These are phyloP conservation scores for Hepsetus odoe DNA, from an alignment of 2,113 vertebrate species.

Conservation along the genomic window DNA sequence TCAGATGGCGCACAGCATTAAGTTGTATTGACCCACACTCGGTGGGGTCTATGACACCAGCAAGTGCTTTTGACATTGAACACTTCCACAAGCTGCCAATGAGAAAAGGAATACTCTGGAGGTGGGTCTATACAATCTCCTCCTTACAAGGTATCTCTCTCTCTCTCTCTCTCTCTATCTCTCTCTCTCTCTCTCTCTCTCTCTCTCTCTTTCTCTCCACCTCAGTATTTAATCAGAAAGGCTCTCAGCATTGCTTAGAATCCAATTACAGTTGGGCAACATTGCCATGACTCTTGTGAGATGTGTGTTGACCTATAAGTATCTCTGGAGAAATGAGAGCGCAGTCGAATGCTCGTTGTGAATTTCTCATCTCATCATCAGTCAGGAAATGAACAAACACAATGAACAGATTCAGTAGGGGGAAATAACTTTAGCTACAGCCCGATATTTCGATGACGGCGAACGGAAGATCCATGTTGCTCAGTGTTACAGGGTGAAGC, in stretches of 20 bases:
- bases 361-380: slow-evolving; percentile 11
- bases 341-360: slow-evolving; percentile 2
- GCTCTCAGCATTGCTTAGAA: slow-evolving; percentile 37
- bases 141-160: slow-evolving; percentile 31
- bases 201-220: not conserved
- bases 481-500: not conserved
- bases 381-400: slow-evolving; percentile 31
- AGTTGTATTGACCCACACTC: slow-evolving; percentile 20
- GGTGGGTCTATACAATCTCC: slow-evolving; percentile 3
- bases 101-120: slow-evolving; percentile 12
- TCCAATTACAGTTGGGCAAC: slow-evolving; percentile 45
- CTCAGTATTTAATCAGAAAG: slow-evolving; percentile 30
- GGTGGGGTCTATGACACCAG: not conserved
- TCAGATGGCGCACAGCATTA: not conserved
- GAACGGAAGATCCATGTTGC: not conserved
- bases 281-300: slow-evolving; percentile 26
- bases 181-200: not conserved
- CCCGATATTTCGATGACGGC: no score
- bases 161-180: not conserved
- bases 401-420: not conserved
- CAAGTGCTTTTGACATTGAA: slow-evolving; percentile 44
- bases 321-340: slow-evolving; percentile 32
- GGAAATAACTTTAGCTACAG: not conserved
- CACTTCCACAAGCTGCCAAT: slow-evolving; percentile 5
- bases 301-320: slow-evolving; percentile 32